phyloP scores from a whole-genome alignment of 2,888 invertebrate genomes.

The Ferdinandea cuprea region DNA sequence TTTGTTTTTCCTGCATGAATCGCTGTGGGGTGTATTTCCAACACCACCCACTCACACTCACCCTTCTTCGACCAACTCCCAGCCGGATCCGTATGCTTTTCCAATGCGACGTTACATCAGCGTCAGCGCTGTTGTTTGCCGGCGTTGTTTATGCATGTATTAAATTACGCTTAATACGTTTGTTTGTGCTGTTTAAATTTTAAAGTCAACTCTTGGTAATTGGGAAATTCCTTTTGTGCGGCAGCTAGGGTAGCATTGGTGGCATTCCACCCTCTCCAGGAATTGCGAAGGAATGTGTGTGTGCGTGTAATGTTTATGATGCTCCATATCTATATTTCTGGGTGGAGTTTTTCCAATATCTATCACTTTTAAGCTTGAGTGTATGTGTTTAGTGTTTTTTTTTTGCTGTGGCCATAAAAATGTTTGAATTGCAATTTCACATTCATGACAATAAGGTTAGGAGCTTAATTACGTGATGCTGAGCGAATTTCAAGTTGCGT shows the following conservation, averaged over 20 bases:
- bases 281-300: slow-evolving; percentile 60
- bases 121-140: slow-evolving; percentile 67
- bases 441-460: slow-evolving; percentile 67
- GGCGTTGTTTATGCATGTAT: slow-evolving; percentile 74
- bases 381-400: neutral
- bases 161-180: slow-evolving; percentile 76
- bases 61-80: too few relatives aligned
- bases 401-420: slow-evolving; percentile 1
- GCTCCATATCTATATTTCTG: neutral
- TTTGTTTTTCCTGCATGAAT: slow-evolving; percentile 24
- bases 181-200: slow-evolving; percentile 74
- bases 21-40: slow-evolving; percentile 34
- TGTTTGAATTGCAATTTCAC: slow-evolving; percentile 61
- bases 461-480: slow-evolving; percentile 69
- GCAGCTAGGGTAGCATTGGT: slow-evolving; percentile 39
- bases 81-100: slow-evolving; percentile 50
- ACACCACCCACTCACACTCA: neutral
- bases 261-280: slow-evolving; percentile 19
- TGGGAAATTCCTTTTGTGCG: slow-evolving; percentile 70
- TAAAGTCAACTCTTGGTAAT: slow-evolving; percentile 72
- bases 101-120: slow-evolving; percentile 61
- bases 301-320: slow-evolving; percentile 62
- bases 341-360: neutral
- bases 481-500: slow-evolving; percentile 64
- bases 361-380: neutral